Conservation (phyloP, 2,113 vertebrate genomes). For the Phalacrocorax pelagicus region DNA sequence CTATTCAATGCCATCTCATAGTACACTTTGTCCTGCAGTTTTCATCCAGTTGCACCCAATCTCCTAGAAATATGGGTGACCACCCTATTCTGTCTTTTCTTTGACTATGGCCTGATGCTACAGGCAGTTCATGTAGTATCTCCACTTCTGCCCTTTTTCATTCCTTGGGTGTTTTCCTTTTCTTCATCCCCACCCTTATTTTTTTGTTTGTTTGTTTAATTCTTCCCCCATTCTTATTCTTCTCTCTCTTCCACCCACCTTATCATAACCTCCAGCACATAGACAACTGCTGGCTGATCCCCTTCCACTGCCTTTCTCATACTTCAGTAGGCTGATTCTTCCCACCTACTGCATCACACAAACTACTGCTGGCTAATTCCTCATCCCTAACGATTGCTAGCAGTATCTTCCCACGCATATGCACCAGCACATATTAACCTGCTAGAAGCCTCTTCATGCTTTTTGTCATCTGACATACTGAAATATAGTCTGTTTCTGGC, state of each 20-base stretch:
- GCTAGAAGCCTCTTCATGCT: background rate
- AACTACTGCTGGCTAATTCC: conserved; percentile 12
- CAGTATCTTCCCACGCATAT: background rate
- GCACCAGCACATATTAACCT: background rate
- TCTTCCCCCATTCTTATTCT: background rate
- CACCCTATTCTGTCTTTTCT: background rate
- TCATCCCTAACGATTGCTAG: background rate
- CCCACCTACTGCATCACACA: background rate
- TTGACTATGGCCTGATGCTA: background rate
- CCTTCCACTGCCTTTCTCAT: conserved; percentile 6
- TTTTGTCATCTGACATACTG: background rate
- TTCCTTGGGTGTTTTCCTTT: background rate
- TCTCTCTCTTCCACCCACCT: background rate
- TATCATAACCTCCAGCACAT: background rate
- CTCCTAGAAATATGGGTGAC: background rate
- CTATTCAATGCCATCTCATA: background rate
- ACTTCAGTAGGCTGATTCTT: background rate
- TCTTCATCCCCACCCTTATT: background rate
- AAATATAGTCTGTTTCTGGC: background rate
- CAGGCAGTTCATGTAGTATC: background rate
- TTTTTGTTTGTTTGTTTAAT: too few species aligned
- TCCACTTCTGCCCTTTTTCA: background rate
- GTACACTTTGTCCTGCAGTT: background rate
- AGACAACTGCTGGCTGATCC: background rate
- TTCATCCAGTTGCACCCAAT: background rate